Evolutionary conservation across 2,888 invertebrate species (phyloP).

Genomic region (Torymus auratus): DNA sequence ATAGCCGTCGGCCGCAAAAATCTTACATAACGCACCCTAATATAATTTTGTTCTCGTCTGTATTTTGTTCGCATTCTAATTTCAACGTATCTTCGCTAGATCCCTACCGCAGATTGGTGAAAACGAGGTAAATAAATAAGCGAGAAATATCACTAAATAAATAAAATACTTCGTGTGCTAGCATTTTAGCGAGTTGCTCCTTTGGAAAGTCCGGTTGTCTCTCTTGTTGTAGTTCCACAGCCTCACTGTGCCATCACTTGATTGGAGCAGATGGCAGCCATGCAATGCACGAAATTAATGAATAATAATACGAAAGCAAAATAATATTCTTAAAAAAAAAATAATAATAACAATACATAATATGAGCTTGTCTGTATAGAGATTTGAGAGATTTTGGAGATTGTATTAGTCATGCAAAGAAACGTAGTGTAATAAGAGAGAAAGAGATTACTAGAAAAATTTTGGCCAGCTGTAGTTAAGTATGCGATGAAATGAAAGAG

Average conservation of each 20-base stretch:
- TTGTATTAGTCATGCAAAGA: slow-evolving; percentile 53
- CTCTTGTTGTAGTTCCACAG: slow-evolving; percentile 74
- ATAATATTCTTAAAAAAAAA: slow-evolving; percentile 48
- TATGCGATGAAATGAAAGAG: slow-evolving; percentile 42
- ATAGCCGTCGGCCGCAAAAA: slow-evolving; percentile 22
- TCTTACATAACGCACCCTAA: slow-evolving; percentile 48
- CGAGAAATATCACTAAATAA: slow-evolving; percentile 64
- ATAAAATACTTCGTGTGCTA: slow-evolving; percentile 67
- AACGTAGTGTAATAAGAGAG: slow-evolving; percentile 12
- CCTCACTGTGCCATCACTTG: slow-evolving; percentile 74
- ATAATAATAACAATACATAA: slow-evolving; percentile 47
- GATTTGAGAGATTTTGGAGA: slow-evolving; percentile 45
- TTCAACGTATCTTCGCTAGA: slow-evolving; percentile 50
- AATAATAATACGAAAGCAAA: slow-evolving; percentile 66
- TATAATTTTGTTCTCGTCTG: slow-evolving; percentile 34
- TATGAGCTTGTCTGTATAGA: slow-evolving; percentile 43
- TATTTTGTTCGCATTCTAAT: slow-evolving; percentile 23
- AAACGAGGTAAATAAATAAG: slow-evolving; percentile 60
- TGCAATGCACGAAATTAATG: slow-evolving; percentile 75
- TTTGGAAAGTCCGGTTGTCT: slow-evolving; percentile 72
- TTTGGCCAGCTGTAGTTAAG: slow-evolving; percentile 33
- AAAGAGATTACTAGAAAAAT: slow-evolving; percentile 23
- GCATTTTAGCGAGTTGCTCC: slow-evolving; percentile 75
- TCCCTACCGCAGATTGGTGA: slow-evolving; percentile 59
- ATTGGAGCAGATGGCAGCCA: slow-evolving; percentile 68